phyloP scores from a whole-genome alignment of 2,888 invertebrate genomes.

The Mythimna albipuncta region DNA sequence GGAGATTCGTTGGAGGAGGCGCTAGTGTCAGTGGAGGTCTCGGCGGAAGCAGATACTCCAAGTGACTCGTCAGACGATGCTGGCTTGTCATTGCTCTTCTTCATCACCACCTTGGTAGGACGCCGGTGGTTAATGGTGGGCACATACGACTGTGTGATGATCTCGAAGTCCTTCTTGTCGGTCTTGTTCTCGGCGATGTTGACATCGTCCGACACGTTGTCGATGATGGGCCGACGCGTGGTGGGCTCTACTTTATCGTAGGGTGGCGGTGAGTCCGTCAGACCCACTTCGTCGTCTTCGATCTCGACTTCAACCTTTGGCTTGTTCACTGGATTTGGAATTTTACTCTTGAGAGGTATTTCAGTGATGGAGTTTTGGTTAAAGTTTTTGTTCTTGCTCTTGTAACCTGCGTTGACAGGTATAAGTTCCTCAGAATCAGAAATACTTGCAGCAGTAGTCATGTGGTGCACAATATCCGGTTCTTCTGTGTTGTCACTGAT shows the following conservation, averaged over 20 bases:
- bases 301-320: conserved; percentile 83
- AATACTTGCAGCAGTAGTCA: conserved; percentile 70
- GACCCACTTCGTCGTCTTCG: conserved; percentile 81
- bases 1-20: conserved; percentile 54
- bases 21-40: conserved; percentile 63
- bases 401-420: conserved; percentile 85
- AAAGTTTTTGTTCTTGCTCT: conserved; percentile 86
- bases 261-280: conserved; percentile 84
- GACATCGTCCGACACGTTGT: conserved; percentile 82
- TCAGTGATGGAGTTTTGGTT: conserved; percentile 87
- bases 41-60: conserved; percentile 62
- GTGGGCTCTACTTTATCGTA: conserved; percentile 85
- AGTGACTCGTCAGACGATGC: conserved; percentile 61
- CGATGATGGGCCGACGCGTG: conserved; percentile 84
- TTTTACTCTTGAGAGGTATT: conserved; percentile 80
- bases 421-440: conserved; percentile 86
- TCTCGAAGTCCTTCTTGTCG: conserved; percentile 83
- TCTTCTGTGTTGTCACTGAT: conserved; percentile 83
- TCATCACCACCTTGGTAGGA: conserved; percentile 85
- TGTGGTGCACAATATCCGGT: conserved; percentile 62
- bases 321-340: conserved; percentile 70
- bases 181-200: conserved; percentile 73
- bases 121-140: conserved; percentile 81
- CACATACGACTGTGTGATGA: conserved; percentile 84
- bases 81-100: conserved; percentile 74